Evolutionary conservation across 2,888 invertebrate genomes (phyloP), one percentile per base, ranked within the genome.

Genomic region (Dicranocentrus wangi): DNA sequence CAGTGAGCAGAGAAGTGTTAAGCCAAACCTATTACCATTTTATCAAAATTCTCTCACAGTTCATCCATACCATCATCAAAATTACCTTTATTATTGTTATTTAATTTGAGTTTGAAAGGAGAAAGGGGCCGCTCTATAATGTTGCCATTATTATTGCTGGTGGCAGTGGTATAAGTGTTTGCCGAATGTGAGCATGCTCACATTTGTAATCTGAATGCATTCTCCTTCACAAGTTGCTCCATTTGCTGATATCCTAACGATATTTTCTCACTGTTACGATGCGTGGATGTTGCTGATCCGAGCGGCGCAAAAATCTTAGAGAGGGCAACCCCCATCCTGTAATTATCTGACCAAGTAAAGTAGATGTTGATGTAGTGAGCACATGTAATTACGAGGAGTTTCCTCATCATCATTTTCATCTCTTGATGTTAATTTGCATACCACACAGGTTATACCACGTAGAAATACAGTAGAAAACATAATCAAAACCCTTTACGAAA

Each of bases 281-380:
- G 2, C 70, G 51, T 3, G n/a, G n/a, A n/a, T 70, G 65, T 7
- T 66, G 75, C 65, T 77, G 75, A 75, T 66, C 17, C 61, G 28
- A 68, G 76, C 77, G 77, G 77, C 77, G 77, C 77, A 70, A 77
- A 76, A 77, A 77, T 70, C 63, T 63, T 77, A 70, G 77, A 77
- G 77, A 77, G 77, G 68, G 77, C 77, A 77, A 69, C 77, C 53
- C 39, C 47, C 77, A 77, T 77, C 79, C 79, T 69, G 75, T 82
- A 82, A 82, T 82, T 82, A 82, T 71, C 79, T 71, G 47, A 55
- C 69, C 70, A 76, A 63, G 73, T 71, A 82, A 82, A 82, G 82
- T 82, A 82, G 82, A 82, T 82, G 82, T 82, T 82, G 82, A 82
- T 79, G 82, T 82, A 39, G 82, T 78, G 82, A 82, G 78, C 82